Conservation (phyloP, 2,113 vertebrate genomes). For the Rhabdomys dilectus region DNA sequence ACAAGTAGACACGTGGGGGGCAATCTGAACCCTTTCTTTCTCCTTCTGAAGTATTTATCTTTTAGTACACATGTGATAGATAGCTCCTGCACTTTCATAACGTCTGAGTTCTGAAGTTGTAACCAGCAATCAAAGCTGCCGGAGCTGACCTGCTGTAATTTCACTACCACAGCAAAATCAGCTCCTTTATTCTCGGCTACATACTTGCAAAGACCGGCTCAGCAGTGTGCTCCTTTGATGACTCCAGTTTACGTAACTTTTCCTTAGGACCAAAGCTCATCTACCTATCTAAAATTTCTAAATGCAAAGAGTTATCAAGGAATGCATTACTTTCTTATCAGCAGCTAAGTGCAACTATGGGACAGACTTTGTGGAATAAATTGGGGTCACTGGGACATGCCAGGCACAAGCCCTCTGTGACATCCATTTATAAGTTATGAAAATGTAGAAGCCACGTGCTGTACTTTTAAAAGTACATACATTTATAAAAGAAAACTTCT, state of each 20-base stretch:
- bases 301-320: conserved; percentile 48
- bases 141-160: conserved; percentile 78
- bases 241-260: conserved; percentile 74
- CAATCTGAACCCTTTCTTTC: conserved; percentile 69
- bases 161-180: conserved; percentile 74
- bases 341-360: conserved; percentile 49
- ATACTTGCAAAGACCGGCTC: conserved; percentile 74
- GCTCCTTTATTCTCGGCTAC: conserved; percentile 72
- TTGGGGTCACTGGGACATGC: conserved; percentile 35
- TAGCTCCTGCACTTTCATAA: conserved; percentile 82
- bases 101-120: conserved; percentile 82
- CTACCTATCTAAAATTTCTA: conserved; percentile 47
- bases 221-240: conserved; percentile 71
- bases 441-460: conserved; percentile 28
- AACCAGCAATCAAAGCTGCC: conserved; percentile 84
- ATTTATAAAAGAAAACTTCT: conserved; percentile 10
- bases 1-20: conserved; percentile 73
- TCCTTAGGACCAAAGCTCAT: conserved; percentile 61
- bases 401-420: background rate
- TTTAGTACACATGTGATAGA: conserved; percentile 76
- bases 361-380: conserved; percentile 55
- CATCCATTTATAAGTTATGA: conserved; percentile 44
- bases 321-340: conserved; percentile 58
- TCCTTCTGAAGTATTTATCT: conserved; percentile 76
- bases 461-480: background rate